These are phyloP conservation scores for Salmo trutta DNA, from an alignment of 2,797 vertebrate genomes.

Conservation along the genomic window DNA sequence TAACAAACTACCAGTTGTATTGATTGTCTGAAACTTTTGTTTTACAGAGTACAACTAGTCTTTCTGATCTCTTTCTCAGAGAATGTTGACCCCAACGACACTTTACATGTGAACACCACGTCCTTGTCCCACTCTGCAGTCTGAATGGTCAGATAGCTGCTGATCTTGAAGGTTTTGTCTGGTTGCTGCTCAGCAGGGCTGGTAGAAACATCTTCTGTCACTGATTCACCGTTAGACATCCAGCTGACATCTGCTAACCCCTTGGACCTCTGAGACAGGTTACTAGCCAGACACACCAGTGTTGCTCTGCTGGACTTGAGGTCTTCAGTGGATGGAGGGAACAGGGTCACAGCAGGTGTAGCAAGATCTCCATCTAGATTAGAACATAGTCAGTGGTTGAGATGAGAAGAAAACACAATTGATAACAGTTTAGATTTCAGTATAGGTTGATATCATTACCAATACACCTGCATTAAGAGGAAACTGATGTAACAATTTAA, in stretches of 20 bases:
- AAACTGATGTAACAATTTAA: neutral
- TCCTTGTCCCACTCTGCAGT: slow-evolving; percentile 49
- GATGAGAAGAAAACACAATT: neutral
- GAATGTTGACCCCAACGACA: too few species aligned
- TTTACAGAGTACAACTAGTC: too few species aligned
- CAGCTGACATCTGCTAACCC: slow-evolving; percentile 62
- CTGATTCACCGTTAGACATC: slow-evolving; percentile 51
- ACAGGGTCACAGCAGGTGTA: slow-evolving; percentile 62
- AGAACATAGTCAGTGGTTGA: slow-evolving; percentile 33
- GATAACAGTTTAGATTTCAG: neutral
- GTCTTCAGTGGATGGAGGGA: slow-evolving; percentile 59
- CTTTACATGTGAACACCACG: too few species aligned
- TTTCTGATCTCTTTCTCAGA: too few species aligned
- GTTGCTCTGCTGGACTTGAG: slow-evolving; percentile 26
- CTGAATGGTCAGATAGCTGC: slow-evolving; percentile 61
- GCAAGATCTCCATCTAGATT: slow-evolving; percentile 18
- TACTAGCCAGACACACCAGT: slow-evolving; percentile 62
- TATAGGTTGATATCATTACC: neutral
- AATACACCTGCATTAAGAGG: neutral
- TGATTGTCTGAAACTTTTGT: too few species aligned
- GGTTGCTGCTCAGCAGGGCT: slow-evolving; percentile 50
- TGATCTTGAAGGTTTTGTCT: slow-evolving; percentile 64
- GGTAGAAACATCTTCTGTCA: slow-evolving; percentile 56
- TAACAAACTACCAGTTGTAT: too few species aligned
- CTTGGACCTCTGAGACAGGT: slow-evolving; percentile 30